Evolutionary conservation across 2,113 vertebrate species (phyloP).

Genomic region (Seriola quinqueradiata): DNA sequence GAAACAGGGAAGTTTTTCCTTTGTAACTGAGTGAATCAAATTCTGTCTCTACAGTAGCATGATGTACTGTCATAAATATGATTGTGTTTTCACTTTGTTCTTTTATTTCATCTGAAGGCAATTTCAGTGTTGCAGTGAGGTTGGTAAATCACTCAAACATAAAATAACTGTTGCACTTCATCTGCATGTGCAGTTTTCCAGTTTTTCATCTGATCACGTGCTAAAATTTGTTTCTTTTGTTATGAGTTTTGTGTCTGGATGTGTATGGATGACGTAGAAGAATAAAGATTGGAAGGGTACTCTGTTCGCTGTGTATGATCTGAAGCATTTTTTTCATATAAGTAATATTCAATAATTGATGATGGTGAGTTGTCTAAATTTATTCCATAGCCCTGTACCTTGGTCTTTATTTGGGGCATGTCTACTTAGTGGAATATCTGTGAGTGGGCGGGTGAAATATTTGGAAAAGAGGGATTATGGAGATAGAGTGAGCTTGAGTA

Average conservation of each 20-base stretch:
- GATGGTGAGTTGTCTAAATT: constrained; percentile 39
- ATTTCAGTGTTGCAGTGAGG: not conserved
- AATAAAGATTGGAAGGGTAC: not conserved
- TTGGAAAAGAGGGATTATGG: constrained; percentile 46
- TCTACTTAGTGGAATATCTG: constrained; percentile 45
- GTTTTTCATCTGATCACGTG: not conserved
- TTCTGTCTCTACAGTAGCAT: not conserved
- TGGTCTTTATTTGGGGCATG: constrained; percentile 43
- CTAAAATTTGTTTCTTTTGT: not conserved
- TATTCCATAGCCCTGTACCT: constrained; percentile 42
- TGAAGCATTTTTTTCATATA: constrained; percentile 39
- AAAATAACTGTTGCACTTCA: not conserved
- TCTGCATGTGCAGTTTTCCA: not conserved
- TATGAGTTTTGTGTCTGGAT: too few species aligned
- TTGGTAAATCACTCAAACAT: not conserved
- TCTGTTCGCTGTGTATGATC: constrained; percentile 4
- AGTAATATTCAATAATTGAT: constrained; percentile 51
- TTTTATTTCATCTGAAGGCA: not conserved
- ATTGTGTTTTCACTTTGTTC: not conserved
- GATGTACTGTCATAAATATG: not conserved
- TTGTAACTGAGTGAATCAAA: not conserved
- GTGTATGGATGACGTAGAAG: not conserved
- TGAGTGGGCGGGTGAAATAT: constrained; percentile 54
- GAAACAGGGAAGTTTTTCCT: not conserved
- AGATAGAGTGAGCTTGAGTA: constrained; percentile 10